Evolutionary conservation across 2,888 invertebrate genomes (phyloP).

Genomic region (Pollenia griseotomentosa): DNA sequence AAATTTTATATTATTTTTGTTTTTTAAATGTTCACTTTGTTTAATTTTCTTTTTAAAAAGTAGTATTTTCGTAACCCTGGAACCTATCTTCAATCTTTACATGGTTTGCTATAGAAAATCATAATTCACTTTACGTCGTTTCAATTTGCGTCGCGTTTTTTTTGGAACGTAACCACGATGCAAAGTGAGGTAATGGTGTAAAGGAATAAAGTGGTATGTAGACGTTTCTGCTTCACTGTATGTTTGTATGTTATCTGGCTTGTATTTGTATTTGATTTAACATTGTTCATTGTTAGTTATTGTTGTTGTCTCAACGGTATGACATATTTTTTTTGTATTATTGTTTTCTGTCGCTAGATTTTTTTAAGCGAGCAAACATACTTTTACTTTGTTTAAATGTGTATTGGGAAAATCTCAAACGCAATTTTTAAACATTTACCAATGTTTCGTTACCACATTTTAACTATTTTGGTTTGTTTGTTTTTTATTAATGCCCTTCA

Average conservation of each 20-base stretch:
- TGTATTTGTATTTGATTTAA: constrained; percentile 53
- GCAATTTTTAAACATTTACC: constrained; percentile 63
- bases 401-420: constrained; percentile 39
- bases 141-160: no score
- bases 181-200: no score
- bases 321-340: constrained; percentile 35
- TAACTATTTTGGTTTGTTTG: constrained; percentile 23
- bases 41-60: no score
- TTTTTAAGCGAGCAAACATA: neutral
- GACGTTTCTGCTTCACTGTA: neutral
- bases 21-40: no score
- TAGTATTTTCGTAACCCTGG: no score
- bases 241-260: neutral
- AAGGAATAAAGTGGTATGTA: no score
- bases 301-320: constrained; percentile 43
- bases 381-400: neutral
- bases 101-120: no score
- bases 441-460: constrained; percentile 50
- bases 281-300: constrained; percentile 47
- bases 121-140: no score
- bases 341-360: neutral
- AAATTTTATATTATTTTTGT: no score
- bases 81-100: no score
- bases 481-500: no score
- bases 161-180: no score